Conservation (phyloP, 2,113 vertebrate species). For the Nothobranchius kuhntae region DNA sequence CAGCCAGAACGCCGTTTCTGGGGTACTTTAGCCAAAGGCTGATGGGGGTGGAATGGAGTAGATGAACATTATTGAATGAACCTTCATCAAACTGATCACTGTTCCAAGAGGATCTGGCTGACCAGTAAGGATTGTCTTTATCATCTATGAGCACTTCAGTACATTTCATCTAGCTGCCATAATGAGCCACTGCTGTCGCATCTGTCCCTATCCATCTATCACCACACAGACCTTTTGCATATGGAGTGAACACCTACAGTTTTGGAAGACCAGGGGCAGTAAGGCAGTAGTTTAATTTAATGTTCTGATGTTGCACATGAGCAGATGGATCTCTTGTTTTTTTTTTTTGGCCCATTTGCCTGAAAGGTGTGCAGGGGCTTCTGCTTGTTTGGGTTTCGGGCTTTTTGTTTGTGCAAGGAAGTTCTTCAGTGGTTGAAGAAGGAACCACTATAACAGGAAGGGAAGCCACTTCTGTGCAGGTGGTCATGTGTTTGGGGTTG, state of each 20-base stretch:
- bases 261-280: constrained; percentile 67
- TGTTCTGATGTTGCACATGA: constrained; percentile 48
- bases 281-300: constrained; percentile 77
- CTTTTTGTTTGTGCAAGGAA: too few relatives aligned
- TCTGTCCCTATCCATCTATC: constrained; percentile 36
- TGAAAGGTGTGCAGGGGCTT: constrained; percentile 74
- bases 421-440: too few relatives aligned
- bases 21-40: constrained; percentile 38
- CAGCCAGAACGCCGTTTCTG: constrained; percentile 61
- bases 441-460: too few relatives aligned
- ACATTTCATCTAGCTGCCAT: not conserved
- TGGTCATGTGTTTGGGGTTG: too few relatives aligned
- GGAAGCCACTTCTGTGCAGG: too few relatives aligned
- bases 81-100: constrained; percentile 74
- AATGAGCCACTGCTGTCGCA: constrained; percentile 67
- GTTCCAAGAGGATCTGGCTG: constrained; percentile 24
- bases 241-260: constrained; percentile 60
- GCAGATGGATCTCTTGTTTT: constrained; percentile 68
- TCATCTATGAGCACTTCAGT: constrained; percentile 70
- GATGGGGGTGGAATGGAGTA: constrained; percentile 49
- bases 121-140: constrained; percentile 29
- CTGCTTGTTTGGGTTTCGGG: constrained; percentile 67
- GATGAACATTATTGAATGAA: constrained; percentile 69
- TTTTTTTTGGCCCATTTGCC: not conserved
- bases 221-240: constrained; percentile 65